Base-by-base conservation (phyloP, 2,888 invertebrate genomes). In the Bombylius discolor region DNA sequence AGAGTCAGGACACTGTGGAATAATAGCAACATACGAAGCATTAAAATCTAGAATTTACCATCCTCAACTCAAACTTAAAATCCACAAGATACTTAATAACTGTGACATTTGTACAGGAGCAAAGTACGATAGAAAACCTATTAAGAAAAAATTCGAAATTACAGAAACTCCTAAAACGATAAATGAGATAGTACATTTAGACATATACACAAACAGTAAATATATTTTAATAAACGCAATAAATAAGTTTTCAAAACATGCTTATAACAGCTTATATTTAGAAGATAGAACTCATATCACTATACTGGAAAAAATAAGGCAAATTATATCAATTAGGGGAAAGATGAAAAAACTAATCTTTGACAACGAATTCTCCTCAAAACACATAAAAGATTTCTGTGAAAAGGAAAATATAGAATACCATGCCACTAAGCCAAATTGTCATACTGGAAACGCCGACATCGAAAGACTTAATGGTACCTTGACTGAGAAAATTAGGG, bases 181-280 rank as follows among this genome's bases (percentile, higher is more conserved):
- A 8, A 49, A 55, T 13, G 47, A 55, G 13, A 36, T 55, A 14
- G 36, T 50, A 12, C 50, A 55, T 32, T 11, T 50, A 12, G 50
- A 50, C 23, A 46, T 36, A 8, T 55, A 34, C 13, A 13, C 33
- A 14, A 33, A 33, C 42, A 33, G 50, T 42, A 50, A 55, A 50
- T 31, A 55, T 31, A 8, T 5, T 11, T 55, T 55, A 31, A 55
- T 55, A 6, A 55, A 34, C 23, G 36, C 50, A n/a, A 33, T 55
- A 5, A 50, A 55, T 50, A 50, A 46, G 12, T 55, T 50, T 34
- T 55, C 55, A 3, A 49, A 55, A 34, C 50, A 55, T 46, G 50
- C 23, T 12, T n/a, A n/a, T n/a, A n/a, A n/a, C 7, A 12, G 42
- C 33, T 49, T 54, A 13, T 14, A 54, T 14, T 33, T 49, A n/a